Conservation (phyloP, 2,113 vertebrate genomes). For the Dicrurus megarhynchus region DNA sequence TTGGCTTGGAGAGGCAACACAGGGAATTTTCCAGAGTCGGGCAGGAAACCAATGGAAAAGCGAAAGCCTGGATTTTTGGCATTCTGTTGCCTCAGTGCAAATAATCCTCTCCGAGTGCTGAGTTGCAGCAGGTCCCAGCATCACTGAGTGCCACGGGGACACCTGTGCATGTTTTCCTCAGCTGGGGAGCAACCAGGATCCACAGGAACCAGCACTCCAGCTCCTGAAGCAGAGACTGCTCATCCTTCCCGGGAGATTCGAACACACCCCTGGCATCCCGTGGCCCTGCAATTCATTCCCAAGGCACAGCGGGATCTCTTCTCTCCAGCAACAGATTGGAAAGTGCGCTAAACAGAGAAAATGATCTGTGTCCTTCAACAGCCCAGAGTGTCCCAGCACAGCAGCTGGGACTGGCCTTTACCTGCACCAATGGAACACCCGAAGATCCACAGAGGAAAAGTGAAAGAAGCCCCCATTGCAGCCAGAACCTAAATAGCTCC, state of each 20-base stretch:
- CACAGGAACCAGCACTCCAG: neutral
- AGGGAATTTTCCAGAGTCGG: neutral
- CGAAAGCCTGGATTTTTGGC: conserved; percentile 4
- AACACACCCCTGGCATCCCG: neutral
- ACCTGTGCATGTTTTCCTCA: neutral
- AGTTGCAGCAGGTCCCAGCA: neutral
- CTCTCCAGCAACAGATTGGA: neutral
- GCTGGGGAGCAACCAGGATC: neutral
- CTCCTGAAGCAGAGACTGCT: neutral
- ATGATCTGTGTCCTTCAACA: neutral
- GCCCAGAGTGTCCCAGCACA: neutral
- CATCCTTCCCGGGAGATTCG: neutral
- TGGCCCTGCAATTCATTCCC: neutral
- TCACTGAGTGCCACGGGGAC: accelerated
- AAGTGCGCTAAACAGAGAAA: neutral
- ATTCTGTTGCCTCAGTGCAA: neutral
- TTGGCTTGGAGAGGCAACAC: neutral
- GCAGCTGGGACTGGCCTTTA: neutral
- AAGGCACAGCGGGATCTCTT: neutral
- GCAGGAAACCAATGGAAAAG: conserved; percentile 24
- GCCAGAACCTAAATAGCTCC: neutral
- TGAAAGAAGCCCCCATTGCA: neutral
- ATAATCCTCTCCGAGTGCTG: neutral
- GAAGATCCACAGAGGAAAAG: neutral
- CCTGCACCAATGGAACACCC: neutral